A percentile compares a stretch with the other conserved stretches of the same genome.
Evolutionary conservation across 2,113 vertebrate genomes (phyloP).

Genomic region (Spermophilus dauricus): DNA sequence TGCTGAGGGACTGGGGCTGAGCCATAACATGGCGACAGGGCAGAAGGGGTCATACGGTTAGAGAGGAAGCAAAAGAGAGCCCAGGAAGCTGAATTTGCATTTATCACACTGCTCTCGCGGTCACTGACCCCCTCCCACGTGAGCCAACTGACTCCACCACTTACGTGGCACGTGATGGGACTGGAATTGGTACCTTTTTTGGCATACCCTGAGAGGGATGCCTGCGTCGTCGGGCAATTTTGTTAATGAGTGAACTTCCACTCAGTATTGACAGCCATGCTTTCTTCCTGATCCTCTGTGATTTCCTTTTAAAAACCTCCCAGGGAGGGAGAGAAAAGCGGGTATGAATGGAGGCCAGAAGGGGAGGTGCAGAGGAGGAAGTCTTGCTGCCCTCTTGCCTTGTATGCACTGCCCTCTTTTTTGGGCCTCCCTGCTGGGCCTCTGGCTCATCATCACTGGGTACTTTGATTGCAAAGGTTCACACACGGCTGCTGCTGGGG

Average conservation of each 20-base stretch:
- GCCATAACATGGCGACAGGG: not conserved
- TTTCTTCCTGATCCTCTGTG: not conserved
- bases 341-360: not conserved
- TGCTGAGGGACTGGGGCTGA: not conserved
- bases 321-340: not conserved
- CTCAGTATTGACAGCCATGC: fast-evolving
- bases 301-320: not conserved
- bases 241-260: too few species aligned
- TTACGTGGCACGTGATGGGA: too few species aligned
- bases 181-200: not conserved
- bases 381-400: not conserved
- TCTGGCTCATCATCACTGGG: not conserved
- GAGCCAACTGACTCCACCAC: not conserved
- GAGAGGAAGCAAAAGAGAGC: not conserved
- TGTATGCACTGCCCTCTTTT: not conserved
- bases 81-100: not conserved
- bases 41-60: not conserved
- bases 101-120: not conserved
- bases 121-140: not conserved
- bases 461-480: not conserved
- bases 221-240: too few species aligned
- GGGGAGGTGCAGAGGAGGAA: not conserved
- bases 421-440: not conserved
- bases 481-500: too few species aligned
- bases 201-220: not conserved